Evolutionary conservation across 2,113 vertebrate species (phyloP).

Genomic region (Centrocercus urophasianus): DNA sequence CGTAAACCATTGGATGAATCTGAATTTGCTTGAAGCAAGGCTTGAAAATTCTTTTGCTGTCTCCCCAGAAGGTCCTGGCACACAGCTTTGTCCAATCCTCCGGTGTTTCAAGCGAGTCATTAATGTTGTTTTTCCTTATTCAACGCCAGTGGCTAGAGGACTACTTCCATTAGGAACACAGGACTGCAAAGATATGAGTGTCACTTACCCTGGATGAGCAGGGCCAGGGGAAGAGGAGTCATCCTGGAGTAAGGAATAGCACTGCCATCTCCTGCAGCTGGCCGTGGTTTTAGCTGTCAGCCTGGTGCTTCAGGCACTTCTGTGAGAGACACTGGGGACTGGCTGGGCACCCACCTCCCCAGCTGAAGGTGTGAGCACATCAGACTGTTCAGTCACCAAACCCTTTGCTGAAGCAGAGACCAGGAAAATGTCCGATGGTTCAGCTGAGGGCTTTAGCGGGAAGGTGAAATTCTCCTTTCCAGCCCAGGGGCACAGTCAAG

Average conservation of each 20-base stretch:
- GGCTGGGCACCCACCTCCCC: accelerated
- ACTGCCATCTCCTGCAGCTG: not conserved
- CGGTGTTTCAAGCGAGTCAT: not conserved
- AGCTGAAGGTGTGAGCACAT: not conserved
- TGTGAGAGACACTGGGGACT: accelerated
- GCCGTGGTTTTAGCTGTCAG: not conserved
- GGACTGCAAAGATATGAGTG: not conserved
- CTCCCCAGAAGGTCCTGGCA: not conserved
- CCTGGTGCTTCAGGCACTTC: not conserved
- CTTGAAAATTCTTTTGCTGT: not conserved
- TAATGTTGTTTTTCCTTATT: not conserved
- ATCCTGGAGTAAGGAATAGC: not conserved
- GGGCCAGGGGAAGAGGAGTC: not conserved
- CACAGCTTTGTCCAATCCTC: not conserved
- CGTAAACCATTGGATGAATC: not conserved
- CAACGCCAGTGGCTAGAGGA: not conserved
- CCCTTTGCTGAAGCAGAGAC: not conserved
- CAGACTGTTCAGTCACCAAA: not conserved
- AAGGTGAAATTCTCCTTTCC: not conserved
- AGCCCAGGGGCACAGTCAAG: not conserved
- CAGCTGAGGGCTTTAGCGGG: not conserved
- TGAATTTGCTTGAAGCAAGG: not conserved
- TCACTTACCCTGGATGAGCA: not conserved
- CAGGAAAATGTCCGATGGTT: not conserved
- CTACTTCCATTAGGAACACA: accelerated